Percentiles rank a stretch among this genome's conserved stretches.
Evolutionary conservation across 2,113 vertebrate species (phyloP).

Genomic region (Microtus richardsoni): DNA sequence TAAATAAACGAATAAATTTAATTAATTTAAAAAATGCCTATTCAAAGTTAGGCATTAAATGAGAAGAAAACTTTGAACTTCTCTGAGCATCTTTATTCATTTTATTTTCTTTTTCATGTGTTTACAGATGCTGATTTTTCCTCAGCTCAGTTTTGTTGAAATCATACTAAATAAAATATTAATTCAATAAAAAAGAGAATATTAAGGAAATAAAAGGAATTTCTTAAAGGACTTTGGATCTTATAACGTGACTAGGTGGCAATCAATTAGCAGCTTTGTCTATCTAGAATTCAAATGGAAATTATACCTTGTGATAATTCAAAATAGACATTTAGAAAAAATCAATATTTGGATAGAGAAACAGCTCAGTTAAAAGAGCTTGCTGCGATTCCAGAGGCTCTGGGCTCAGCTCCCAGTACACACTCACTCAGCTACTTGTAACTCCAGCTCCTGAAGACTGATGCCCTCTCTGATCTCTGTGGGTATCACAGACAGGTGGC

Average conservation of each 20-base stretch:
- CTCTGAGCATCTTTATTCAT: neutral
- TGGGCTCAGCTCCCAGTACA: neutral
- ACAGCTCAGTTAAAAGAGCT: neutral
- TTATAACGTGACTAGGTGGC: neutral
- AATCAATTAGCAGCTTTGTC: neutral
- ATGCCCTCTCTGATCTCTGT: neutral
- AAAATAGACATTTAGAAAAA: neutral
- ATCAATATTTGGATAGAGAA: neutral
- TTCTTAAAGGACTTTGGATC: slow-evolving; percentile 29
- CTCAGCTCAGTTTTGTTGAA: neutral
- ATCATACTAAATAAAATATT: neutral
- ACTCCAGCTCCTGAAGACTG: neutral
- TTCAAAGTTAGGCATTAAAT: neutral
- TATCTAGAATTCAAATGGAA: neutral
- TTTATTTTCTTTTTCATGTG: neutral
- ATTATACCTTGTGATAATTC: neutral
- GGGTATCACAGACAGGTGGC: neutral
- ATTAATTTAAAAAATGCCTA: neutral
- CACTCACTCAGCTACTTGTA: neutral
- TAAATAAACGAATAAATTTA: neutral
- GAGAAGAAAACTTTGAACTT: neutral
- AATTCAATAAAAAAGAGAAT: neutral
- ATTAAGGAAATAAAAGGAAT: neutral
- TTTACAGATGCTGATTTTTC: neutral
- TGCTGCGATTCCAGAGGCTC: neutral